These are phyloP conservation scores for Scartelaos histophorus DNA, from an alignment of 2,113 vertebrate genomes.

Conservation along the genomic window DNA sequence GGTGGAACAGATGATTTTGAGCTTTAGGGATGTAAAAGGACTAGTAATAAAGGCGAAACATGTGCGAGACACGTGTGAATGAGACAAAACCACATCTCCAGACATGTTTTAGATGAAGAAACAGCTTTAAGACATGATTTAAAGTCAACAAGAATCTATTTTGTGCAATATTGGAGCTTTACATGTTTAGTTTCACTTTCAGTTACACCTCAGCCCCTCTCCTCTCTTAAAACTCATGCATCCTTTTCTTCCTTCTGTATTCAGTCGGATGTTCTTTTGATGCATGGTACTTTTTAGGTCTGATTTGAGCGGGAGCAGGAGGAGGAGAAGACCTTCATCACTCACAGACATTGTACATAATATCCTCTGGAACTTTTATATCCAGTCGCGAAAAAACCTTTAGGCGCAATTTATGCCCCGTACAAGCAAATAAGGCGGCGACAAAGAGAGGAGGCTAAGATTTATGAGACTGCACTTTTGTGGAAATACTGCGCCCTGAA, in stretches of 20 bases:
- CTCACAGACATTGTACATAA: slow-evolving; percentile 22
- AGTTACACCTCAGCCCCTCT: no score
- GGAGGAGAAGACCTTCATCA: slow-evolving; percentile 31
- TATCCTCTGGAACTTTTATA: slow-evolving; percentile 5
- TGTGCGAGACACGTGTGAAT: no score
- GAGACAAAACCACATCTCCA: no score
- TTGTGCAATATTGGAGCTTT: no score
- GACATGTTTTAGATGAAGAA: no score
- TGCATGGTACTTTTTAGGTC: slow-evolving; percentile 47
- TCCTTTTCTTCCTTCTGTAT: not conserved
- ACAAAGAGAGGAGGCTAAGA: not conserved
- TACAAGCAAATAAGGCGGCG: not conserved
- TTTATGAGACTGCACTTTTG: not conserved
- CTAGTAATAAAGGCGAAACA: no score
- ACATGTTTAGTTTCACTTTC: no score
- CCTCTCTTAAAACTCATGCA: no score
- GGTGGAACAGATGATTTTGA: no score
- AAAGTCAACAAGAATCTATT: no score
- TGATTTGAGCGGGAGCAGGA: slow-evolving; percentile 46
- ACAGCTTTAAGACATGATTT: no score
- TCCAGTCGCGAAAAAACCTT: not conserved
- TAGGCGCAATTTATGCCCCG: not conserved
- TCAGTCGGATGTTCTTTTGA: slow-evolving; percentile 45
- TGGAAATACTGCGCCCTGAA: not conserved
- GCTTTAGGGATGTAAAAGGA: no score